Base-by-base conservation (phyloP, 64 coral and sea anemone genomes). In the Montipora foliosa region DNA sequence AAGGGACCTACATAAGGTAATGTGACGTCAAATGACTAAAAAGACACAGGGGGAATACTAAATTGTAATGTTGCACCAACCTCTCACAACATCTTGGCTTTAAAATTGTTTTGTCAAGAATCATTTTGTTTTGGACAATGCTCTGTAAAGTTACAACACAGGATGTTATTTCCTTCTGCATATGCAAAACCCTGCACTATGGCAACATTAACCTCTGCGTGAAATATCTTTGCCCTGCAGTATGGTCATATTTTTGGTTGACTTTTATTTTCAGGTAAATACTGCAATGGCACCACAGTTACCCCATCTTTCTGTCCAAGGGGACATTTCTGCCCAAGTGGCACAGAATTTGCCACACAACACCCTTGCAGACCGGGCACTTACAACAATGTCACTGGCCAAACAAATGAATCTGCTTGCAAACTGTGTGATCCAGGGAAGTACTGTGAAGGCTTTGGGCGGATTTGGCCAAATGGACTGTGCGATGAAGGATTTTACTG, bases 401-500 rank as follows among this genome's bases (percentile, higher is more conserved):
- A 99, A 20, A 80, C 97, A 2, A 92, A 88, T 8, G 91, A 79
- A 49, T 81, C 29, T 25, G 82, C 97, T 0, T 99, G 97, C 44
- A 81, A 94, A 55, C 90, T 90, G 14, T 99, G 97, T 75, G 91
- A 92, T 70, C 88, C 97, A 2, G 97, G 97, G 7, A 92, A 88
- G 16, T 99, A 99, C 59, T 99, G 97, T 69, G 95, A 94, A 49
- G 97, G 97, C 3, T 89, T 77, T 20, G 94, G 88, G 7, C 76
- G 89, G 11, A 80, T 74, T 5, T 74, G 83, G 29, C 97, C 97
- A 17, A 96, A 96, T 92, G 97, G 89, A 66, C 60, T 78, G 11
- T 99, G 97, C 70, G 97, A 96, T 86, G 91, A 84, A 72, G 97
- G 97, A 10, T 99, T 99, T 59, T 99, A 89, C 75, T 99, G 97